A percentile compares a stretch with the other conserved stretches of the same genome.
Conservation (phyloP, 2,888 invertebrate species). For the Meliscaeva auricollis region DNA sequence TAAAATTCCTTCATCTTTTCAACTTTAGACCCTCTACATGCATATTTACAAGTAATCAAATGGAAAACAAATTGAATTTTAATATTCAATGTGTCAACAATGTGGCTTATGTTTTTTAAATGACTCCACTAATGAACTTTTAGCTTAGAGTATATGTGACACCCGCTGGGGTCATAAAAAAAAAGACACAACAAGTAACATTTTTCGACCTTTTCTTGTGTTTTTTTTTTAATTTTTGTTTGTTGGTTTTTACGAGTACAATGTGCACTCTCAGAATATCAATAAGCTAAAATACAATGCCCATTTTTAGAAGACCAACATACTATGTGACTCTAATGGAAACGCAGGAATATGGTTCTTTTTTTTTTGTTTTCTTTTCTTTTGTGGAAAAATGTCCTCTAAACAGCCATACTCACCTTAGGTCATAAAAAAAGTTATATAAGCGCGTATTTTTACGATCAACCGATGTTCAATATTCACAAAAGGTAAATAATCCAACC, state of each 20-base stretch:
- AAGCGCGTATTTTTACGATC: conserved; percentile 68
- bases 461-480: conserved; percentile 73
- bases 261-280: conserved; percentile 42
- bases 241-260: too few species aligned
- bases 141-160: conserved; percentile 21
- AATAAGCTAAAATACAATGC: conserved; percentile 37
- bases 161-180: conserved; percentile 57
- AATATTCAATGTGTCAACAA: conserved; percentile 65
- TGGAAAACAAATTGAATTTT: conserved; percentile 67
- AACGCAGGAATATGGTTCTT: too few species aligned
- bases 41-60: conserved; percentile 14
- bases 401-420: not conserved
- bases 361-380: too few species aligned
- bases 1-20: too few species aligned
- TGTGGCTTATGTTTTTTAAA: conserved; percentile 60
- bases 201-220: conserved; percentile 10
- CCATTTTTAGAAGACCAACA: conserved; percentile 4
- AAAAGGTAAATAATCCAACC: conserved; percentile 31
- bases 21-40: too few species aligned
- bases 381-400: conserved; percentile 4
- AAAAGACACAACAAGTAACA: conserved; percentile 33
- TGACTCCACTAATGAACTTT: conserved; percentile 57
- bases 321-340: conserved; percentile 42
- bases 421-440: conserved; percentile 72
- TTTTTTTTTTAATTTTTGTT: not conserved